phyloP scores from a whole-genome alignment of 2,888 invertebrate species.

The Athetis lepigone region DNA sequence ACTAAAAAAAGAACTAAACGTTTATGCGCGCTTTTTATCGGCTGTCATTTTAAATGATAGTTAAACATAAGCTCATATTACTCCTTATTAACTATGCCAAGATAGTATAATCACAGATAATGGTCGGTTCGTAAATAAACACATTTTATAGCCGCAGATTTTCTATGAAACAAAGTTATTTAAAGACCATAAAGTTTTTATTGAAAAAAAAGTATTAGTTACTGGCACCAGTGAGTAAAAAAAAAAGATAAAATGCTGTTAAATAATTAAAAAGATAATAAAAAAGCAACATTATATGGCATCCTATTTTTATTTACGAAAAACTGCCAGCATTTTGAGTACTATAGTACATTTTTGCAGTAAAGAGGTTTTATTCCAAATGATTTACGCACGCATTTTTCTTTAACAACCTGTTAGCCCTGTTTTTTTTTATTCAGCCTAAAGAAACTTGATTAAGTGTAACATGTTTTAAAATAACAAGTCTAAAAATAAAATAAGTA shows the following conservation, averaged over 20 bases:
- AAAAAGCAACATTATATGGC: slow-evolving; percentile 9
- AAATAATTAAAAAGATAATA: neutral
- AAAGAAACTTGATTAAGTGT: slow-evolving; percentile 9
- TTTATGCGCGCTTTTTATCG: slow-evolving; percentile 37
- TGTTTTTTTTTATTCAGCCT: slow-evolving; percentile 10
- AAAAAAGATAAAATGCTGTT: neutral
- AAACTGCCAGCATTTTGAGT: neutral
- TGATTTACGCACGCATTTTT: neutral
- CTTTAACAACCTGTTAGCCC: neutral
- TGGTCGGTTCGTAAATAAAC: slow-evolving; percentile 7
- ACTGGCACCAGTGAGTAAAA: neutral
- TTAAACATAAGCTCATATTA: slow-evolving; percentile 42
- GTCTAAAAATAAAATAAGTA: slow-evolving; percentile 36
- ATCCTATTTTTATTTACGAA: neutral
- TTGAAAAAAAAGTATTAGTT: neutral
- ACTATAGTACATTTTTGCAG: neutral
- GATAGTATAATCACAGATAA: neutral
- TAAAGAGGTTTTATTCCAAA: slow-evolving; percentile 2
- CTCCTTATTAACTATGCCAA: slow-evolving; percentile 12
- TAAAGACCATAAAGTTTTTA: neutral
- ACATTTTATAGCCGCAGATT: neutral
- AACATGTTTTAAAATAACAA: slow-evolving; percentile 30
- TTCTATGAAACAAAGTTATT: neutral
- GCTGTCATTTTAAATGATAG: slow-evolving; percentile 24
- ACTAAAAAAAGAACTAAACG: slow-evolving; percentile 32